phyloP scores from a whole-genome alignment of 1,140 invertebrate species.

The Zaprionus vittiger region DNA sequence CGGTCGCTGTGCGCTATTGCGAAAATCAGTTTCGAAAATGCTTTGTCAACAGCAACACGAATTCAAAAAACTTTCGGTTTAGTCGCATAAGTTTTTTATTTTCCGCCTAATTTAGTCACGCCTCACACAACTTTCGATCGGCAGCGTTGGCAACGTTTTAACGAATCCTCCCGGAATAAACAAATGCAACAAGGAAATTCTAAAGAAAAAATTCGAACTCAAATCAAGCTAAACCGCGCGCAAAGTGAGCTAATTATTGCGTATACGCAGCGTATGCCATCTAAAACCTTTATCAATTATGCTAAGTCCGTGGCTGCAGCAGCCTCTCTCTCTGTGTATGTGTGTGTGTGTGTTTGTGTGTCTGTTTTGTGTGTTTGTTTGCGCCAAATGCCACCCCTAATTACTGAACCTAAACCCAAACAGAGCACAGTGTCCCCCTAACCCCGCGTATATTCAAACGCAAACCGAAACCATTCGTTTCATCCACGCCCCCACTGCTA shows the following conservation, averaged over 20 bases:
- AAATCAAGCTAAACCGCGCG: background rate
- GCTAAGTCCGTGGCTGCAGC: conserved; percentile 15
- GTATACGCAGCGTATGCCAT: background rate
- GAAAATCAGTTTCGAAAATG: conserved; percentile 82
- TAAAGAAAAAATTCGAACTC: background rate
- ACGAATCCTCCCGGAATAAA: conserved; percentile 30
- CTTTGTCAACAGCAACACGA: conserved; percentile 82
- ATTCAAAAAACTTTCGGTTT: conserved; percentile 83
- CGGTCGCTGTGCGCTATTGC: conserved; percentile 28
- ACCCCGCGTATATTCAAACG: background rate
- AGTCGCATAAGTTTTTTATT: conserved; percentile 76
- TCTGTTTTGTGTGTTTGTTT: conserved; percentile 16
- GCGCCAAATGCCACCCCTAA: conserved; percentile 68
- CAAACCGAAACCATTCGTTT: background rate
- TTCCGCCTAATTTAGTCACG: conserved; percentile 58
- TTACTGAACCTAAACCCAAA: conserved; percentile 54
- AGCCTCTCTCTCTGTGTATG: conserved; percentile 2
- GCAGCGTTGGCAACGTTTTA: conserved; percentile 46
- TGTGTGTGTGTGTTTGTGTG: background rate
- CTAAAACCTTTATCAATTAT: conserved; percentile 27
- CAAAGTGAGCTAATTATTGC: conserved; percentile 53
- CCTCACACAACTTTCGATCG: conserved; percentile 59
- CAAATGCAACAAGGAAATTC: conserved; percentile 8
- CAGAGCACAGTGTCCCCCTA: conserved; percentile 8
- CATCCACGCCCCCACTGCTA: conserved; percentile 7